phyloP scores from a whole-genome alignment of 2,113 vertebrate genomes.

The Pollachius pollachius region DNA sequence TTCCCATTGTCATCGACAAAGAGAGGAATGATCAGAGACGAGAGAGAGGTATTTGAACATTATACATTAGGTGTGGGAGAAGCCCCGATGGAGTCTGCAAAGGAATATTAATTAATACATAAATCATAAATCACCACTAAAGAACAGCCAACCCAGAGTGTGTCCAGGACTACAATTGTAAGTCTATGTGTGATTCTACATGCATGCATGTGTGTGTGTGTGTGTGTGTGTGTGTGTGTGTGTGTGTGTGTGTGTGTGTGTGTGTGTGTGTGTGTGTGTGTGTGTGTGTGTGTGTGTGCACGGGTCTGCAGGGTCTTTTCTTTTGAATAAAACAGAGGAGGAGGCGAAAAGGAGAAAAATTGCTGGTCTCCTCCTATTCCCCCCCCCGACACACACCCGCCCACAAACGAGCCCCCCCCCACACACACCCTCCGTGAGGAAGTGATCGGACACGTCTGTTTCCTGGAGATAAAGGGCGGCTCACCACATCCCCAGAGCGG shows the following conservation, averaged over 20 bases:
- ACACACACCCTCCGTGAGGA: slow-evolving; percentile 57
- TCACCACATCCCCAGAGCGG: slow-evolving; percentile 63
- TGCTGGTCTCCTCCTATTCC: slow-evolving; percentile 22
- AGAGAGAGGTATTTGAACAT: slow-evolving; percentile 26
- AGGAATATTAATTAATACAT: slow-evolving; percentile 52
- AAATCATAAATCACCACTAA: slow-evolving; percentile 32
- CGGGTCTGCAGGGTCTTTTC: neutral
- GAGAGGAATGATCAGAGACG: slow-evolving; percentile 1
- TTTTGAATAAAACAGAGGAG: slow-evolving; percentile 32
- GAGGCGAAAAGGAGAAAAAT: slow-evolving; percentile 32
- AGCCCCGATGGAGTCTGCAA: slow-evolving; percentile 16
- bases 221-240: neutral
- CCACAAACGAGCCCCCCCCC: slow-evolving; percentile 23
- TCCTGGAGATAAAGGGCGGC: slow-evolving; percentile 75
- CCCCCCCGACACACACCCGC: neutral
- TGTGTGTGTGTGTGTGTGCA: neutral
- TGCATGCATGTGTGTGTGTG: neutral
- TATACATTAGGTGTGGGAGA: neutral
- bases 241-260: slow-evolving; percentile 2
- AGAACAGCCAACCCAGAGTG: slow-evolving; percentile 9
- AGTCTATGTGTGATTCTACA: neutral
- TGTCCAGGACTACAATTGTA: neutral
- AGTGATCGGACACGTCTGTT: slow-evolving; percentile 69
- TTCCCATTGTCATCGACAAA: slow-evolving; percentile 32
- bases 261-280: neutral